These are phyloP conservation scores for Rhabdornis inornatus DNA, from an alignment of 2,113 vertebrate genomes.

Conservation along the genomic window DNA sequence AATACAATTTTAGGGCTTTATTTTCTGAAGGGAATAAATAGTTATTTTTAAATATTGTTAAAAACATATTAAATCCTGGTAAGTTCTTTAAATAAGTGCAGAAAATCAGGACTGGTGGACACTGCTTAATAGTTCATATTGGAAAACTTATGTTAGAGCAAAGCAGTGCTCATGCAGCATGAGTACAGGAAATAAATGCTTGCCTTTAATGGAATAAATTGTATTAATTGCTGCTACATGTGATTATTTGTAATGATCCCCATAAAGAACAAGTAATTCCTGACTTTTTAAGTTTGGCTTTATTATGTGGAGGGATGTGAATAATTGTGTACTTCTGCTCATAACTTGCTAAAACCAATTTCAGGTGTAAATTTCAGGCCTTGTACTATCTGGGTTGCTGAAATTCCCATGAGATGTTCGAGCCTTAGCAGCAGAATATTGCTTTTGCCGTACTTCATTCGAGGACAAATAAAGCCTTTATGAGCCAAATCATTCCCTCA, in stretches of 20 bases:
- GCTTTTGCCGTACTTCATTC: not conserved
- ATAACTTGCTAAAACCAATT: not conserved
- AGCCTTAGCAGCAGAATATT: not conserved
- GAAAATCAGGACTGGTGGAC: not conserved
- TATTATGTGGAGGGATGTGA: not conserved
- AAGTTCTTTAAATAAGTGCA: not conserved
- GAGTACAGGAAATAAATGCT: not conserved
- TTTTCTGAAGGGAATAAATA: not conserved
- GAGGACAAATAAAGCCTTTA: not conserved
- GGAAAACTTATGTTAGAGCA: not conserved
- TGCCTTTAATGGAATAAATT: not conserved
- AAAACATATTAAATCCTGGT: not conserved
- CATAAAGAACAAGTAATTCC: not conserved
- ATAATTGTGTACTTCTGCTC: not conserved
- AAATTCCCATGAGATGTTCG: not conserved
- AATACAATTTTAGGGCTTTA: not conserved
- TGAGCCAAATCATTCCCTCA: not conserved
- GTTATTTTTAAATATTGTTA: not conserved
- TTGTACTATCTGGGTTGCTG: not conserved
- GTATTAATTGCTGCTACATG: not conserved
- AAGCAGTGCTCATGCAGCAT: not conserved
- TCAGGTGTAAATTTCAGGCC: not conserved
- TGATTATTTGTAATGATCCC: not conserved
- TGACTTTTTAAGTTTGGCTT: fast-evolving
- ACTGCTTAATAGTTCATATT: not conserved